Evolutionary conservation across 2,888 invertebrate species (phyloP).

Genomic region (Spicauda simplicius): DNA sequence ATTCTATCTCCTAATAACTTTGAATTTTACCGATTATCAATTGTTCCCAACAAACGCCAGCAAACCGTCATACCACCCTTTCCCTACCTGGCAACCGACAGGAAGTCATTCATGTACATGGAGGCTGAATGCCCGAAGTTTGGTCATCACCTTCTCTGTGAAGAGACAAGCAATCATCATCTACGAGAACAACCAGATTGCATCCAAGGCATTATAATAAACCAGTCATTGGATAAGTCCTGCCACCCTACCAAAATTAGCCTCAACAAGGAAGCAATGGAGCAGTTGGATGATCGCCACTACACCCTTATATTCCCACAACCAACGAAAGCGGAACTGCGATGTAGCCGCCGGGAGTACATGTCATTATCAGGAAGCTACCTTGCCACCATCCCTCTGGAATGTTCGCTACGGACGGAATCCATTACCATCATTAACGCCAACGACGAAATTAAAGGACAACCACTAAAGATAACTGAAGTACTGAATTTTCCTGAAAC

Average conservation of each 20-base stretch:
- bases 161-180: neutral
- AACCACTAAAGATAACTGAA: constrained; percentile 23
- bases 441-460: constrained; percentile 34
- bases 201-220: constrained; percentile 15
- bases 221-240: constrained; percentile 12
- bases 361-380: constrained; percentile 37
- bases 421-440: constrained; percentile 32
- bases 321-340: constrained; percentile 38
- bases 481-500: constrained; percentile 5
- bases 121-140: constrained; percentile 23
- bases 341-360: constrained; percentile 29
- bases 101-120: constrained; percentile 30
- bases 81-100: constrained; percentile 33
- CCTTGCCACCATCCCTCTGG: constrained; percentile 37
- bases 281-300: constrained; percentile 40
- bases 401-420: constrained; percentile 34
- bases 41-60: constrained; percentile 24
- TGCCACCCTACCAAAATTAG: constrained; percentile 9
- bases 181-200: constrained; percentile 1
- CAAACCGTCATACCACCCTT: constrained; percentile 31
- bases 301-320: constrained; percentile 40
- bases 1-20: constrained; percentile 13
- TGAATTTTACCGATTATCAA: constrained; percentile 20
- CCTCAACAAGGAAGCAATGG: constrained; percentile 28
- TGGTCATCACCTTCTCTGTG: constrained; percentile 13